Conservation (phyloP, 2,113 vertebrate genomes). For the Etheostoma spectabile region DNA sequence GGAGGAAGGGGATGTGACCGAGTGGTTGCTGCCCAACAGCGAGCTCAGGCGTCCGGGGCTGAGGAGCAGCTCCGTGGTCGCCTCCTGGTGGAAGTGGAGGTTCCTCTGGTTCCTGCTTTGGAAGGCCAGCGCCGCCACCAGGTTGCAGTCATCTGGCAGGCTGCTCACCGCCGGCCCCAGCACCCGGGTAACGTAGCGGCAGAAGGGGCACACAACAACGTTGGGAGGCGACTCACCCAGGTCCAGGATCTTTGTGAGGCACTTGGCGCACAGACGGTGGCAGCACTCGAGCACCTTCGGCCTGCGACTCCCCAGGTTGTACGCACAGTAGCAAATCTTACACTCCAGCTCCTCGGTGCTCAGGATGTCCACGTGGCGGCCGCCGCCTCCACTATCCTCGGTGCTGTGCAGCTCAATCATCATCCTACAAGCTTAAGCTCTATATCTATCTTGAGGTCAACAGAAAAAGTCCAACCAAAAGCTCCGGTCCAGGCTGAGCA, state of each 20-base stretch:
- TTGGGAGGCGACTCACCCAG: slow-evolving; percentile 89
- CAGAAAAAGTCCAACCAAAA: background rate
- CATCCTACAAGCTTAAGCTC: slow-evolving; percentile 68
- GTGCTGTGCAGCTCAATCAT: slow-evolving; percentile 77
- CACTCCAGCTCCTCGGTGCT: slow-evolving; percentile 92
- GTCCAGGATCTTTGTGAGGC: slow-evolving; percentile 93
- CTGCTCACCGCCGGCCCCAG: slow-evolving; percentile 86
- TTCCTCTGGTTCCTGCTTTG: slow-evolving; percentile 86
- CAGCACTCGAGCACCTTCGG: slow-evolving; percentile 93
- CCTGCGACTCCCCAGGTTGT: slow-evolving; percentile 88
- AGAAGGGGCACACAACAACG: slow-evolving; percentile 94
- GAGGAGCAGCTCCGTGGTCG: slow-evolving; percentile 89
- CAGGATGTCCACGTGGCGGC: slow-evolving; percentile 79
- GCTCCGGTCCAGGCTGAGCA: slow-evolving; percentile 32
- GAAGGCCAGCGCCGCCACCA: slow-evolving; percentile 88
- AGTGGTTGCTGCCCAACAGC: slow-evolving; percentile 85
- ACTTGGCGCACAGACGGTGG: slow-evolving; percentile 94
- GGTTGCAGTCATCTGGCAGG: slow-evolving; percentile 92
- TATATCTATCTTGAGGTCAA: slow-evolving; percentile 20
- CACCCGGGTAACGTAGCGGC: slow-evolving; percentile 90
- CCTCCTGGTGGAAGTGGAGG: slow-evolving; percentile 86
- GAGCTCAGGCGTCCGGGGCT: slow-evolving; percentile 89
- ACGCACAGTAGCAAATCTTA: slow-evolving; percentile 95
- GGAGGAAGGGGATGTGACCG: slow-evolving; percentile 76
- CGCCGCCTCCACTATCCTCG: slow-evolving; percentile 8